Percentiles rank a stretch among this genome's conserved stretches.
phyloP scores from a whole-genome alignment of 2,797 vertebrate species.

The Syngnathus rostellatus region DNA sequence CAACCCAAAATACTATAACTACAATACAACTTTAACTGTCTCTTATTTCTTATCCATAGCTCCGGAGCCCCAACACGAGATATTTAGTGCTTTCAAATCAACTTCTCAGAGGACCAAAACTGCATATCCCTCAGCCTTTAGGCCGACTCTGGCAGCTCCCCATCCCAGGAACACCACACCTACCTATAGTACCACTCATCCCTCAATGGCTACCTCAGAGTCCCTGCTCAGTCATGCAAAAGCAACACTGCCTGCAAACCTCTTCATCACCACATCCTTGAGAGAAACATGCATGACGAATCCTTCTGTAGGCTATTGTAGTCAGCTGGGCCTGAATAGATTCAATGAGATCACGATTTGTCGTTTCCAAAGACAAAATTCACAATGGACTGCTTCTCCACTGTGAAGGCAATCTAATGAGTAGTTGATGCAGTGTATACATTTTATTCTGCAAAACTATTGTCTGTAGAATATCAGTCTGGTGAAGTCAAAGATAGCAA shows the following conservation, averaged over 20 bases:
- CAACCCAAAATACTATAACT: background rate
- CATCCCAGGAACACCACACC: background rate
- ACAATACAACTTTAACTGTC: too few relatives aligned
- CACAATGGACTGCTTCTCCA: background rate
- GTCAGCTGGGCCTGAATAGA: background rate
- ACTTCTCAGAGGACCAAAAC: background rate
- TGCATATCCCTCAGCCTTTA: background rate
- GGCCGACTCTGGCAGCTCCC: background rate
- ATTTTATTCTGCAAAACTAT: background rate
- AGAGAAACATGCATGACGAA: background rate
- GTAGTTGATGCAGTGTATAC: background rate
- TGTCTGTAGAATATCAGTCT: background rate
- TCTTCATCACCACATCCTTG: background rate
- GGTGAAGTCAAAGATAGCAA: background rate
- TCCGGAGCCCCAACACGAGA: background rate
- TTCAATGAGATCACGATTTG: slow-evolving; percentile 3
- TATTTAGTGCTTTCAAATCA: background rate
- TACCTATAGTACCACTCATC: background rate
- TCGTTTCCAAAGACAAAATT: background rate
- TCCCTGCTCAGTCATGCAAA: background rate
- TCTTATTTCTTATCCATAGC: background rate
- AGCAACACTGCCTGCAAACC: background rate
- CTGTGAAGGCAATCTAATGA: background rate
- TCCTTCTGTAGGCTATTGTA: background rate
- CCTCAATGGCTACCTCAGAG: background rate